Evolutionary conservation across 2,888 invertebrate species (phyloP).

Genomic region (Sturmia bella): DNA sequence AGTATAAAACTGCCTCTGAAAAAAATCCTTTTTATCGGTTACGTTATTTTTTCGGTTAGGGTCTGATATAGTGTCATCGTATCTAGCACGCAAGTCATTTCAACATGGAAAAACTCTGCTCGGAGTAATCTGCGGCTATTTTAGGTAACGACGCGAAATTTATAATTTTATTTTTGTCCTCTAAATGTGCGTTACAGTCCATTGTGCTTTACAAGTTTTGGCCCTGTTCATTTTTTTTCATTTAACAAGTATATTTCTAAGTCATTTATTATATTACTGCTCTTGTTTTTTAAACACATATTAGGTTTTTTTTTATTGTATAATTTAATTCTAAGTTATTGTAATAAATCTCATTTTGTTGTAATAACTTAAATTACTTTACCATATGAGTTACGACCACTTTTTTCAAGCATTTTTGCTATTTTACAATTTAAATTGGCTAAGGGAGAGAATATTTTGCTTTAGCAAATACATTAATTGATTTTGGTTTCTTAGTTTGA

Average conservation of each 20-base stretch:
- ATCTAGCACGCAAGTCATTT: too few species aligned
- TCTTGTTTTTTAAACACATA: constrained; percentile 20
- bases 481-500: too few species aligned
- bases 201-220: not conserved
- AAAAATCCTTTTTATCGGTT: too few species aligned
- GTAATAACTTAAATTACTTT: constrained; percentile 52
- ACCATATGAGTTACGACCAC: constrained; percentile 42
- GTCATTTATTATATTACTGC: constrained; percentile 25
- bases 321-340: constrained; percentile 12
- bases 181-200: too few species aligned
- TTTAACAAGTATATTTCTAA: not conserved
- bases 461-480: too few species aligned
- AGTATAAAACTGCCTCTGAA: too few species aligned
- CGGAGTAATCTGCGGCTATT: too few species aligned
- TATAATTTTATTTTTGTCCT: too few species aligned
- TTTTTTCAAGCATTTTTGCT: constrained; percentile 22
- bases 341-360: constrained; percentile 36
- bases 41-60: too few species aligned
- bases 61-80: too few species aligned
- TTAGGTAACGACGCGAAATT: too few species aligned
- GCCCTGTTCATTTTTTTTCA: not conserved
- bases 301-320: constrained; percentile 1
- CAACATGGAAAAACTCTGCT: too few species aligned
- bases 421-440: constrained; percentile 15
- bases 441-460: not conserved